Conservation (phyloP, 2,888 invertebrate species). For the Sicus ferrugineus region DNA sequence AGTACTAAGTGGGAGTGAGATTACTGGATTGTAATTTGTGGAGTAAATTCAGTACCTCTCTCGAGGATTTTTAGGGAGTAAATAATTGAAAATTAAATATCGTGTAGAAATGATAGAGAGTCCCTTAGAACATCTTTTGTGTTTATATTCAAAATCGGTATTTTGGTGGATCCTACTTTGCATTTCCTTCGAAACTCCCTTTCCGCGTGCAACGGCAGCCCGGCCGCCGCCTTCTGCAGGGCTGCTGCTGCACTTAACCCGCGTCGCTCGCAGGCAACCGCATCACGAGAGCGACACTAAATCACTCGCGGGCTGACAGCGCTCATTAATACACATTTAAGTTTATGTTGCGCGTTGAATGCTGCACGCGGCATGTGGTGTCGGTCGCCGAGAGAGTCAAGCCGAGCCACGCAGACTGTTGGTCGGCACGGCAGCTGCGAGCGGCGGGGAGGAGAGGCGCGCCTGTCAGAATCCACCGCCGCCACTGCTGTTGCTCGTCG, state of each 20-base stretch:
- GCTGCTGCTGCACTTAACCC: slow-evolving; percentile 8
- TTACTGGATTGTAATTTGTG: too few species aligned
- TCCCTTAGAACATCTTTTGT: not conserved
- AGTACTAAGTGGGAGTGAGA: too few species aligned
- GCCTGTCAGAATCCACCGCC: not conserved
- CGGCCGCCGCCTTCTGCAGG: not conserved
- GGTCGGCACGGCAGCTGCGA: not conserved
- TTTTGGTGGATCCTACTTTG: not conserved
- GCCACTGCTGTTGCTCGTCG: not conserved
- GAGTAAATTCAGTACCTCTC: too few species aligned
- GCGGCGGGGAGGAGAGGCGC: too few species aligned
- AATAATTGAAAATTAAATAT: too few species aligned
- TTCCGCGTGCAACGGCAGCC: too few species aligned
- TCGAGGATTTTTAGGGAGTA: too few species aligned
- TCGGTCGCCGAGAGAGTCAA: not conserved
- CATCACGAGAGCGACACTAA: slow-evolving; percentile 23
- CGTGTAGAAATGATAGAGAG: too few species aligned
- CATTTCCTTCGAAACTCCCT: not conserved
- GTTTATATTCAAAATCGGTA: not conserved
- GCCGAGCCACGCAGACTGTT: not conserved
- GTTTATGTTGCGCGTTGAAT: slow-evolving; percentile 20
- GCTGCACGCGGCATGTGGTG: slow-evolving; percentile 10
- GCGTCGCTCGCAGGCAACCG: not conserved
- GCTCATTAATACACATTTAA: slow-evolving; percentile 34
- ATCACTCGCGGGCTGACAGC: slow-evolving; percentile 32